These are phyloP conservation scores for Pogonognathellus flavescens DNA, from an alignment of 1,140 invertebrate species.

Conservation along the genomic window DNA sequence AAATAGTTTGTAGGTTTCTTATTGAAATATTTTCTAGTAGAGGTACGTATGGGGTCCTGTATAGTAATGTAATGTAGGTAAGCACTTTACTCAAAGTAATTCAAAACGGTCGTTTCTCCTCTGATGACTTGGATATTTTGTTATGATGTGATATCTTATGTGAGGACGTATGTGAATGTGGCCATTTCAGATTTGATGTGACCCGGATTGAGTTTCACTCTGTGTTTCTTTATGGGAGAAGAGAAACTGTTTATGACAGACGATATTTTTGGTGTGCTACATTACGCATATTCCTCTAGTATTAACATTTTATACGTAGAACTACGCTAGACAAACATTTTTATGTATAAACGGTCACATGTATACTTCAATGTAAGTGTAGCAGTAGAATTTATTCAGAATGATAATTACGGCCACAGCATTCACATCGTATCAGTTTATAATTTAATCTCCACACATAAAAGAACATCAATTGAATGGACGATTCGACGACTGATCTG, in stretches of 20 bases:
- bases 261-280: conserved; percentile 10
- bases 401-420: not conserved
- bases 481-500: no score
- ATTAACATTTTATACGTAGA: conserved; percentile 17
- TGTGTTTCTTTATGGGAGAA: conserved; percentile 25
- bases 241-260: conserved; percentile 40
- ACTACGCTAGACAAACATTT: not conserved
- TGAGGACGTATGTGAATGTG: not conserved
- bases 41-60: not conserved
- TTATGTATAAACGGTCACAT: not conserved
- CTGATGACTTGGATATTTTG: conserved; percentile 42
- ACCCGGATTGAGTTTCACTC: conserved; percentile 24
- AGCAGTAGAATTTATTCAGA: not conserved
- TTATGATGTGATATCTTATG: conserved; percentile 34
- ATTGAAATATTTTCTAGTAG: not conserved
- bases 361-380: not conserved
- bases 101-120: conserved; percentile 41
- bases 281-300: conserved; percentile 7
- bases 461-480: no score
- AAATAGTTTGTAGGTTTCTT: not conserved
- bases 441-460: no score
- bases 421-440: no score
- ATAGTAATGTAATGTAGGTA: conserved; percentile 10
- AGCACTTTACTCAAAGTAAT: conserved; percentile 47
- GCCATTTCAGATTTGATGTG: conserved; percentile 23